Conservation (phyloP, 2,888 invertebrate genomes). For the Himalopsyche japonica region DNA sequence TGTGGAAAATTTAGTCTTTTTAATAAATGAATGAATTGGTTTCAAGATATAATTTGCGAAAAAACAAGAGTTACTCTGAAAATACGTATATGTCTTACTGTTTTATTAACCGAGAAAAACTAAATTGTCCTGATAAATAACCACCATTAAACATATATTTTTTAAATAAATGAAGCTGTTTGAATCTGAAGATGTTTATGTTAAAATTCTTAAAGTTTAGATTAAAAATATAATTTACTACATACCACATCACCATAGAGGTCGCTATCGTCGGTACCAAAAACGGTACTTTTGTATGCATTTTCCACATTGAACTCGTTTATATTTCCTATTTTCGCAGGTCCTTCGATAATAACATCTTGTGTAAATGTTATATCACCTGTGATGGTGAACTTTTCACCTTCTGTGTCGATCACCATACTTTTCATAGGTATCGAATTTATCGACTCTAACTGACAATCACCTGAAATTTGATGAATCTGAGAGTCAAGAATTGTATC, state of each 20-base stretch:
- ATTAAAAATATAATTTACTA: background rate
- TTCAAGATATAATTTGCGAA: too few relatives aligned
- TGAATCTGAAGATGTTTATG: too few relatives aligned
- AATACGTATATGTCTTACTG: too few relatives aligned
- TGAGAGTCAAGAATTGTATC: background rate
- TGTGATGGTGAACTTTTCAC: conserved; percentile 8
- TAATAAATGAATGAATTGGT: too few relatives aligned
- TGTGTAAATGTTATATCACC: conserved; percentile 18
- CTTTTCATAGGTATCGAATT: conserved; percentile 13
- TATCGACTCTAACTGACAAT: conserved; percentile 16
- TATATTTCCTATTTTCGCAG: background rate
- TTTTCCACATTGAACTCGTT: conserved; percentile 14
- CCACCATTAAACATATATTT: too few relatives aligned
- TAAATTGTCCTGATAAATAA: too few relatives aligned
- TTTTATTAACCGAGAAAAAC: too few relatives aligned
- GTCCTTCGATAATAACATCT: conserved; percentile 14
- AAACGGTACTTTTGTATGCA: conserved; percentile 8
- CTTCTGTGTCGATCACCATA: conserved; percentile 12
- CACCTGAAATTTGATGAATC: conserved; percentile 10
- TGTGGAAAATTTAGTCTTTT: too few relatives aligned
- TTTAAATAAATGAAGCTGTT: too few relatives aligned
- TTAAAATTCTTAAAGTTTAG: background rate
- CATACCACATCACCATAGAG: conserved; percentile 23
- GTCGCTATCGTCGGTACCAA: background rate
- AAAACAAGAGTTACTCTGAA: too few relatives aligned